phyloP scores from a whole-genome alignment of 2,888 invertebrate genomes.

The Chrysomela aeneicollis region DNA sequence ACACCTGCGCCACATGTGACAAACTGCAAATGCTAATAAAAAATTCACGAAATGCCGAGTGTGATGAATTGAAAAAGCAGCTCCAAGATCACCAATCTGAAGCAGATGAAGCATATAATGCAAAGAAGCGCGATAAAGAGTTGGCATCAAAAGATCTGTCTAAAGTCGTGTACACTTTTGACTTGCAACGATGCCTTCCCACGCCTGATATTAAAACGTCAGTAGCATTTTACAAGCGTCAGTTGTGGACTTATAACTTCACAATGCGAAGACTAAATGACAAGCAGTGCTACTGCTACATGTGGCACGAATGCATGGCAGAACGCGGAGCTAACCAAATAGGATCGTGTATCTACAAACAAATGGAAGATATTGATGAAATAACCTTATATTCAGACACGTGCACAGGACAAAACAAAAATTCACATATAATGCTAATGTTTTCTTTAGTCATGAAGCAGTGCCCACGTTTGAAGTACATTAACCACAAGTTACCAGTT shows the following conservation, averaged over 20 bases:
- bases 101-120: constrained; percentile 25
- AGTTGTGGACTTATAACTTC: constrained; percentile 49
- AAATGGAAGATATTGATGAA: constrained; percentile 14
- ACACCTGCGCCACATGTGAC: no score
- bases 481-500: no score
- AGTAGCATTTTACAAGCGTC: constrained; percentile 49
- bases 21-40: no score
- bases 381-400: constrained; percentile 33
- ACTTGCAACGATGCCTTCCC: constrained; percentile 46
- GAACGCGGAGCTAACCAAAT: constrained; percentile 47
- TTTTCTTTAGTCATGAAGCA: no score
- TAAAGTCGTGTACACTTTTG: constrained; percentile 17
- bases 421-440: not conserved
- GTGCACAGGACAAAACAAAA: constrained; percentile 37
- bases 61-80: no score
- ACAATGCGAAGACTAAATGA: constrained; percentile 45
- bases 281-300: no score
- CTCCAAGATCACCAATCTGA: not conserved
- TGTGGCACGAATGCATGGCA: constrained; percentile 49
- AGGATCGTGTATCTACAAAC: constrained; percentile 36
- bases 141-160: not conserved
- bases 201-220: constrained; percentile 46
- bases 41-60: no score
- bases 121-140: constrained; percentile 19
- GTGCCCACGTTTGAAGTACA: no score